These are phyloP conservation scores for Danio aesculapii DNA, from an alignment of 2,797 vertebrate genomes.

Conservation along the genomic window DNA sequence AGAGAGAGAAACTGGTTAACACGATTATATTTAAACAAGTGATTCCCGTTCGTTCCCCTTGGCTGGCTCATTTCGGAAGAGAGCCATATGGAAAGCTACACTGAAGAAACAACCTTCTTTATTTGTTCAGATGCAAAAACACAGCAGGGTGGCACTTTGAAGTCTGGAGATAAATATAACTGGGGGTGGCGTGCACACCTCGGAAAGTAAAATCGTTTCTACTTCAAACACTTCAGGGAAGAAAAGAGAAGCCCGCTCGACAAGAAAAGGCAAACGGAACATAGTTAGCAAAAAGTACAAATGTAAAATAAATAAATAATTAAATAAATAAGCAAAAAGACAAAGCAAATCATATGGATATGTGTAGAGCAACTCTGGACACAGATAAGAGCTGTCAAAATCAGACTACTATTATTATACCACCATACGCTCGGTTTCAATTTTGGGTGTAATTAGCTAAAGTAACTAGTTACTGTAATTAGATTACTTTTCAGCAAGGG, in stretches of 20 bases:
- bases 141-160: slow-evolving; percentile 79
- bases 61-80: slow-evolving; percentile 37
- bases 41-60: slow-evolving; percentile 34
- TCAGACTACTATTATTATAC: no score
- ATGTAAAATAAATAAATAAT: not conserved
- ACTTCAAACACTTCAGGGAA: slow-evolving; percentile 45
- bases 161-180: slow-evolving; percentile 79
- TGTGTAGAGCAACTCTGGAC: slow-evolving; percentile 6
- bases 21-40: slow-evolving; percentile 52
- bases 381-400: not conserved
- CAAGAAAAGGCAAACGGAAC: slow-evolving; percentile 42
- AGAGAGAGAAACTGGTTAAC: slow-evolving; percentile 57
- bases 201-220: slow-evolving; percentile 50
- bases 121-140: slow-evolving; percentile 74
- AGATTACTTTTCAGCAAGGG: no score
- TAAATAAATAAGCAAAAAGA: not conserved
- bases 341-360: not conserved
- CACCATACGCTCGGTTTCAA: no score
- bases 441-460: no score
- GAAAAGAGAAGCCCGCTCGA: slow-evolving; percentile 17
- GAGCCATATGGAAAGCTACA: slow-evolving; percentile 46
- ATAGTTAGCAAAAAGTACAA: slow-evolving; percentile 16
- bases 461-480: no score
- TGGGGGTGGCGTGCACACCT: slow-evolving; percentile 53
- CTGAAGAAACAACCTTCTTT: slow-evolving; percentile 49